Conservation (phyloP, 1,140 invertebrate genomes). For the Nebria ingens region DNA sequence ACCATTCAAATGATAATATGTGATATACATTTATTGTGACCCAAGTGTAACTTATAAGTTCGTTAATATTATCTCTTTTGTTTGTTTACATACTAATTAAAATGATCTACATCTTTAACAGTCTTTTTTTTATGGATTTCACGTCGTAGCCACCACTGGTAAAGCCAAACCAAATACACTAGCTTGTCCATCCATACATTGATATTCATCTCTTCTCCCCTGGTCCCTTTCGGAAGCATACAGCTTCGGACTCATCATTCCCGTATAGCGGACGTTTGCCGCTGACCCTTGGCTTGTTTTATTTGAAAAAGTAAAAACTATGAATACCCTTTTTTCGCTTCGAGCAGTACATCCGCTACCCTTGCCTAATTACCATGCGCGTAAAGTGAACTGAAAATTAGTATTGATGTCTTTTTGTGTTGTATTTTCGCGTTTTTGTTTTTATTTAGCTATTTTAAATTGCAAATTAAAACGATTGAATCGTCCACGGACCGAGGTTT, state of each 20-base stretch:
- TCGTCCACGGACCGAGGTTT: neutral
- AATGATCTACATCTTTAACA: too few species aligned
- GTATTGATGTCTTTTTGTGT: constrained; percentile 12
- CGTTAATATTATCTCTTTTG: too few species aligned
- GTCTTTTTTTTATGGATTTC: too few species aligned
- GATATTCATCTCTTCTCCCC: too few species aligned
- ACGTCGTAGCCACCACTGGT: too few species aligned
- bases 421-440: too few species aligned
- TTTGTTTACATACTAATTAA: too few species aligned
- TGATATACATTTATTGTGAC: too few species aligned
- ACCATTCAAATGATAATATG: too few species aligned
- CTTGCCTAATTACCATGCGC: constrained; percentile 27
- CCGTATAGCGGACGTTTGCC: neutral
- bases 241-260: too few species aligned
- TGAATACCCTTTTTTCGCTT: constrained; percentile 27
- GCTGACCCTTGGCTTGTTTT: constrained; percentile 30
- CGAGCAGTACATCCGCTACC: constrained; percentile 25
- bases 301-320: constrained; percentile 25
- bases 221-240: too few species aligned
- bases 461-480: constrained; percentile 8
- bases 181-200: constrained; percentile 2
- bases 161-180: neutral
- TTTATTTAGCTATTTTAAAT: constrained; percentile 7
- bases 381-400: constrained; percentile 25
- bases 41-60: too few species aligned